Base-by-base conservation (phyloP, 35 echinoderm and acorn worm genomes). In the Chiridota heheva region DNA sequence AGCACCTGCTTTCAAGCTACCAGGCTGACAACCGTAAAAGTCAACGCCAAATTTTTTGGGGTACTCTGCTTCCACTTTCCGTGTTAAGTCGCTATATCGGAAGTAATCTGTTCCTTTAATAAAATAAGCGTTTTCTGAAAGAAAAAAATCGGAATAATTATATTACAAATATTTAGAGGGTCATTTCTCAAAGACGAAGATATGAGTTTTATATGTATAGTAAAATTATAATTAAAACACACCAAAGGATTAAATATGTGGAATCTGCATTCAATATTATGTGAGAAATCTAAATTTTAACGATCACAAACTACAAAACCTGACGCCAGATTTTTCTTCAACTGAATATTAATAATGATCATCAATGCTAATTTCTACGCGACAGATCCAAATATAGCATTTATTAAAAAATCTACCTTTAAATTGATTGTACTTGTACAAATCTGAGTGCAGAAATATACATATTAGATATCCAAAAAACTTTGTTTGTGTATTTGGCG, bases 61-160 rank as follows among this genome's bases (percentile, higher is more conserved):
- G 29, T 75, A 86, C 24, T 78, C 92, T 8, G 78, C 69, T 15
- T 84, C 73, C 0, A 96, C 82, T 17, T 36, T 41, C 24, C 49
- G 31, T 2, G 60, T 26, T 26, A 77, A 61, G 42, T 96, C 87
- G 58, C 86, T 96, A 82, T 90, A 96, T 7, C 76, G 55, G 44
- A 58, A 96, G 82, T 96, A 96, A 29, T 86, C 60, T 20, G 60
- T 74, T 1, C 92, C 92, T 39, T 86, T 86, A 2, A 96, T 42
- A 51, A 90, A 90, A 71, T 93, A 88, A 7, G 57, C 58, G 26
- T 51, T 60, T 37, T 77, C 83, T 65, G 43, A 4, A 72, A 29
- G n/a, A 24, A 17, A 47, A 15, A 59, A 20, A 34, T 32, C 2
- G 31, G 10, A 37, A 59, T 10, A 63, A 35, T 36, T 8, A 17